Percentiles rank a stretch among this genome's conserved stretches.
Conservation (phyloP, 2,113 vertebrate genomes). For the Antechinus flavipes region DNA sequence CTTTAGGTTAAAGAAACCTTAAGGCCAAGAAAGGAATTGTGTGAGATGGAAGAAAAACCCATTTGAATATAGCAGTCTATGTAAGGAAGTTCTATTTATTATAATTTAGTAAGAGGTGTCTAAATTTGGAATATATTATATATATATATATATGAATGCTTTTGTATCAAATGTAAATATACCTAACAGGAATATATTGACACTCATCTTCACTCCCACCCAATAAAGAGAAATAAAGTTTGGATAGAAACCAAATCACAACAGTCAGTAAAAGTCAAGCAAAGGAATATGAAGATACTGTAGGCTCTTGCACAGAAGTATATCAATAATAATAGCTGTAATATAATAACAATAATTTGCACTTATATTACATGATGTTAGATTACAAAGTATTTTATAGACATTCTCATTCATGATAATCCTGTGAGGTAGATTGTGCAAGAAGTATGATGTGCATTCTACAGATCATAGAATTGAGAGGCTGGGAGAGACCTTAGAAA, state of each 20-base stretch:
- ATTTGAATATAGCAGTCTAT: neutral
- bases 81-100: constrained; percentile 44
- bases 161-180: constrained; percentile 64
- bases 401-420: neutral
- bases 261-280: neutral
- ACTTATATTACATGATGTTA: neutral
- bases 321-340: neutral
- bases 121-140: constrained; percentile 64
- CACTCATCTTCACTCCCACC: constrained; percentile 63
- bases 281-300: neutral
- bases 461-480: neutral
- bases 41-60: neutral
- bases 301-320: neutral
- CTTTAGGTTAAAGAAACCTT: constrained; percentile 36
- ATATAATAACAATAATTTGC: neutral
- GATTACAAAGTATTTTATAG: neutral
- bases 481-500: neutral
- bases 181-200: constrained; percentile 68
- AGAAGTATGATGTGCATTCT: neutral
- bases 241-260: neutral
- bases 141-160: constrained; percentile 15
- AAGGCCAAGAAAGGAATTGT: constrained; percentile 27
- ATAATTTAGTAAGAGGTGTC: constrained; percentile 59
- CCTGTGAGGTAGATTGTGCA: neutral
- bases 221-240: neutral